Conservation (phyloP, 2,888 invertebrate species). For the Patella depressa region DNA sequence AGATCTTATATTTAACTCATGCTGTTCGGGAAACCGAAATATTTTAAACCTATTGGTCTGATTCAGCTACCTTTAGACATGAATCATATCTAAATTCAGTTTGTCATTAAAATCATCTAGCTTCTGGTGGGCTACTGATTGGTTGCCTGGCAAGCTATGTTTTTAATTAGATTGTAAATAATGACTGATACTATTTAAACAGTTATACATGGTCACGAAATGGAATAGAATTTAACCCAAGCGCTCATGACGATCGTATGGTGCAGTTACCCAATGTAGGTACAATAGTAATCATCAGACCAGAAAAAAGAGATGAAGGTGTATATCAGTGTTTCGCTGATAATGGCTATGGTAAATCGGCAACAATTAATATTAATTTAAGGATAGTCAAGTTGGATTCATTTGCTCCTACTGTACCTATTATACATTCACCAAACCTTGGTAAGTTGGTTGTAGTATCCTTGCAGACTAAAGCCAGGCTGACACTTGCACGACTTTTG, state of each 20-base stretch:
- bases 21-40: too few relatives aligned
- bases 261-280: slow-evolving; percentile 91
- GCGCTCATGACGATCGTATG: slow-evolving; percentile 93
- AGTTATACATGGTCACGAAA: slow-evolving; percentile 91
- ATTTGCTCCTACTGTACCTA: slow-evolving; percentile 70
- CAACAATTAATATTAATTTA: slow-evolving; percentile 76
- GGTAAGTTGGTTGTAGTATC: background rate
- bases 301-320: slow-evolving; percentile 91
- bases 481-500: too few relatives aligned
- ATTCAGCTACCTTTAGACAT: too few relatives aligned
- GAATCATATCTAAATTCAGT: too few relatives aligned
- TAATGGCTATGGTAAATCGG: slow-evolving; percentile 93
- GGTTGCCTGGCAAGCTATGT: too few relatives aligned
- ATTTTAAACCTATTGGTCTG: too few relatives aligned
- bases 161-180: too few relatives aligned
- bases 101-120: too few relatives aligned
- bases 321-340: slow-evolving; percentile 96
- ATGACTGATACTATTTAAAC: slow-evolving; percentile 24
- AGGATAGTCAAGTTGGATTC: slow-evolving; percentile 58
- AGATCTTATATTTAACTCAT: too few relatives aligned
- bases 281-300: slow-evolving; percentile 89
- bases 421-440: background rate
- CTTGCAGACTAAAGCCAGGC: too few relatives aligned
- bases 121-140: too few relatives aligned
- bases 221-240: slow-evolving; percentile 94